Evolutionary conservation across 2,888 invertebrate species (phyloP).

Genomic region (Tanaodytes sp.): DNA sequence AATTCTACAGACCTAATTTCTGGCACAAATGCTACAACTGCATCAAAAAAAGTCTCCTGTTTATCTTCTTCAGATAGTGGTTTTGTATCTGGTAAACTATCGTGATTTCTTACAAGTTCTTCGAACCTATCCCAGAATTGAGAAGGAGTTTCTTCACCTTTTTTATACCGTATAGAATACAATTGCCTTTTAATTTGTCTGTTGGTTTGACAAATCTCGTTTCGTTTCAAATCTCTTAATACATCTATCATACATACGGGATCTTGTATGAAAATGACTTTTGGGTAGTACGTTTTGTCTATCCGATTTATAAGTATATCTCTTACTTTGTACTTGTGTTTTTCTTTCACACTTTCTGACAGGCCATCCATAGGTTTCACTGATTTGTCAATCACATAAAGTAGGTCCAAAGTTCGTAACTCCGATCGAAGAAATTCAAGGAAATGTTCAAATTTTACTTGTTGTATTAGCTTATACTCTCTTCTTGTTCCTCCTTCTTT

Average conservation of each 20-base stretch:
- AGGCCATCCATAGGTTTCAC: not conserved
- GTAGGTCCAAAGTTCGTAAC: not conserved
- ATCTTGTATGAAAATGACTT: not conserved
- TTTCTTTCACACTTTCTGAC: not conserved
- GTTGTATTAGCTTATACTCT: not conserved
- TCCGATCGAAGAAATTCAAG: not conserved
- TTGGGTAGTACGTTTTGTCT: not conserved
- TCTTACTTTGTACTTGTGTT: not conserved
- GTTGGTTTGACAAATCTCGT: not conserved
- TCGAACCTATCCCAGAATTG: slow-evolving; percentile 1
- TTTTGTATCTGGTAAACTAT: not conserved
- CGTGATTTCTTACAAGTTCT: not conserved
- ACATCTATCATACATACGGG: not conserved
- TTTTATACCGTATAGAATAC: not conserved
- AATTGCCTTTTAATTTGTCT: not conserved
- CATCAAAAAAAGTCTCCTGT: not conserved
- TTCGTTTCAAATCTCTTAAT: not conserved
- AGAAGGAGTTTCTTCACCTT: not conserved
- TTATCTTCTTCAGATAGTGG: not conserved
- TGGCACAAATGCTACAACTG: not conserved
- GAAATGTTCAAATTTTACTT: not conserved
- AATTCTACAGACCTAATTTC: not conserved
- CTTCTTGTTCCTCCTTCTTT: not conserved
- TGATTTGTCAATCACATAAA: not conserved
- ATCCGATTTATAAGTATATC: not conserved